Evolutionary conservation across 2,797 vertebrate species (phyloP).

Genomic region (Ataeniobius toweri): DNA sequence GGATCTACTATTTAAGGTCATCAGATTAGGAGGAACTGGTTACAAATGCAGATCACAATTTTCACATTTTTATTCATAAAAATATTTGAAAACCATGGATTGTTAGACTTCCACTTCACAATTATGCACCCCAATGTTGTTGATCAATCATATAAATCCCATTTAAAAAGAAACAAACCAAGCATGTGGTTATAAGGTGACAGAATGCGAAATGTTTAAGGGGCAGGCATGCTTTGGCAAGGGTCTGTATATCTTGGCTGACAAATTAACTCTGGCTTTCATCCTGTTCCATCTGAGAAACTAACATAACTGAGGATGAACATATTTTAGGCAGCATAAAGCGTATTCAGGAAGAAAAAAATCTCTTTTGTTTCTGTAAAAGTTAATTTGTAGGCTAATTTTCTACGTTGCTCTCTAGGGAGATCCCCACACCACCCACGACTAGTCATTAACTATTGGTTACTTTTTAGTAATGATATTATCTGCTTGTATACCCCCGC

Average conservation of each 20-base stretch:
- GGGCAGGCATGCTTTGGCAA: not conserved
- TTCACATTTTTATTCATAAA: not conserved
- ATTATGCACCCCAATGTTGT: too few relatives aligned
- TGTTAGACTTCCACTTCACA: not conserved
- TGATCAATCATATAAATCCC: not conserved
- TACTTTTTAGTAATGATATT: constrained; percentile 35
- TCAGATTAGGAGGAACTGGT: too few relatives aligned
- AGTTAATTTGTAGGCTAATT: constrained; percentile 39
- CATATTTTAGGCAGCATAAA: constrained; percentile 47
- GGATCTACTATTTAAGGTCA: not conserved
- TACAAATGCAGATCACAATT: too few relatives aligned
- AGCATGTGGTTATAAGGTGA: not conserved
- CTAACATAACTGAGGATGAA: constrained; percentile 8
- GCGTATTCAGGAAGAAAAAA: constrained; percentile 24
- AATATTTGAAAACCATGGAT: not conserved
- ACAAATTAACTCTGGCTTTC: constrained; percentile 36
- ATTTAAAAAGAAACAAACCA: too few relatives aligned
- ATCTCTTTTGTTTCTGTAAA: constrained; percentile 33
- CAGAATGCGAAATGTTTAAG: not conserved
- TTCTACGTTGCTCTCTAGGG: constrained; percentile 30
- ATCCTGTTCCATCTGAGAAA: constrained; percentile 38
- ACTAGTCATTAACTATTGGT: constrained; percentile 45
- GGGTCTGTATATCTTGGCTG: constrained; percentile 39
- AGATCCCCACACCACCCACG: constrained; percentile 23
- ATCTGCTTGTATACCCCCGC: constrained; percentile 53